Evolutionary conservation across 2,113 vertebrate species (phyloP), one percentile per base, ranked within the genome.

Genomic region (Corythaeola cristata): DNA sequence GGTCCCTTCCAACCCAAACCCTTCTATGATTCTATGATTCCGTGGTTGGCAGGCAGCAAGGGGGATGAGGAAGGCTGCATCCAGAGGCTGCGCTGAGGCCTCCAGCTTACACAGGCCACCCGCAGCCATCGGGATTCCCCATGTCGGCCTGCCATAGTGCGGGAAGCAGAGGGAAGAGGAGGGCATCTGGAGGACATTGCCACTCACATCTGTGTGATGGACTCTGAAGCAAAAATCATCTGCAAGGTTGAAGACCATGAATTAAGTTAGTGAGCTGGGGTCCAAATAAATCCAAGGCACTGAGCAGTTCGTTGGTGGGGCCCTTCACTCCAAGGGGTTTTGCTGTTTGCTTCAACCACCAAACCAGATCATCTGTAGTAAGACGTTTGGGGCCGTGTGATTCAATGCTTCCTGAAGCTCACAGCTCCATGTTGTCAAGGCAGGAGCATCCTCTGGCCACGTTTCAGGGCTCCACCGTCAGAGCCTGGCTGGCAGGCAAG

Each of bases 81-180:
- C 41, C 2, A 0, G 35, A 63, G 47, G 47, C 39, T 63, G 84
- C 1, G 3, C 63, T 26, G 68, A 33, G 14, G 6, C 50, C n/a
- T 22, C 32, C 12, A 3, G 56, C 19, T 67, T 37, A 18, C 22
- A 8, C 6, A 4, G 30, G 45, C 53, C 3, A 5, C 35, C 47
- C 1, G 0, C 55, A 62, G 32, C 35, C 47, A 7, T 13, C 3
- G 4, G 66, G 9, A 15, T 52, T 19, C 14, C 20, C 50, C 5
- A 0, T 28, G 6, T 5, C 7, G 0, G 4, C 35, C 71, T 39
- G 39, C 24, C 44, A 26, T 9, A 4, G 5, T 0, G 24, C 1
- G 3, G 39, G 47, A 37, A 19, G 23, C 45, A n/a, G 15, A 45
- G 3, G 6, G 44, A 37, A 19, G 23, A 50, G n/a, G 15, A 45